Evolutionary conservation across 2,888 invertebrate species (phyloP), one percentile per base, ranked within the genome.

Genomic region (Oligia strigilis): DNA sequence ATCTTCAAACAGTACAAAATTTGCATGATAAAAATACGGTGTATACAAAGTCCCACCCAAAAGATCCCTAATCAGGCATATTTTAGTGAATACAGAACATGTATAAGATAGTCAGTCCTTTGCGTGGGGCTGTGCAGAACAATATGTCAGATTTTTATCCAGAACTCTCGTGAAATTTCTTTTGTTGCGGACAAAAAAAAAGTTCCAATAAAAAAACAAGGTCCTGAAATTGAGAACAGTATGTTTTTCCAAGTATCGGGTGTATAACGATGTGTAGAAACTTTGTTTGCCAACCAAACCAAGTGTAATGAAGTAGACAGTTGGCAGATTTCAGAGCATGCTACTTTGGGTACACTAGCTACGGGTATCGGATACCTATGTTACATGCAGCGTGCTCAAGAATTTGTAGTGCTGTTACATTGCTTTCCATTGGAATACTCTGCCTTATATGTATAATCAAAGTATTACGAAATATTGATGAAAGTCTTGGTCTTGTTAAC

Each of bases 361-460:
- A 82, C 77, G 74, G 75, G 70, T 81, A 71, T 75, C 72, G 64
- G 75, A 69, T 83, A 75, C 70, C 70, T 77, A 81, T 81, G 46
- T 84, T 84, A 78, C 95, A 95, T 96, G 95, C 95, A 91, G 90
- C 96, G 94, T 95, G 95, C 95, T 93, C 90, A 92, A 91, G 91
- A 90, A 89, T 76, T 81, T 79, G 65, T 83, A 78, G 77, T 82
- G 86, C 83, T 85, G 86, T 88, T 82, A 92, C 92, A 94, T 94
- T 95, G 94, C 95, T 94, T 95, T 94, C 94, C 93, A 94, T 92
- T 92, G 89, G 52, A 65, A 43, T 29, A 52, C 9, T 72, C 14
- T 77, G 29, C 23, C 1, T 17, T 49, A 40, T 29, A 40, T 3
- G n/a, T n/a, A n/a, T 60, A n/a, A 17, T 46, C 11, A 19, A 69